A percentile compares a stretch with the other conserved stretches of the same genome.
Evolutionary conservation across 2,797 vertebrate genomes (phyloP).

Genomic region (Hozukius guyotensis): DNA sequence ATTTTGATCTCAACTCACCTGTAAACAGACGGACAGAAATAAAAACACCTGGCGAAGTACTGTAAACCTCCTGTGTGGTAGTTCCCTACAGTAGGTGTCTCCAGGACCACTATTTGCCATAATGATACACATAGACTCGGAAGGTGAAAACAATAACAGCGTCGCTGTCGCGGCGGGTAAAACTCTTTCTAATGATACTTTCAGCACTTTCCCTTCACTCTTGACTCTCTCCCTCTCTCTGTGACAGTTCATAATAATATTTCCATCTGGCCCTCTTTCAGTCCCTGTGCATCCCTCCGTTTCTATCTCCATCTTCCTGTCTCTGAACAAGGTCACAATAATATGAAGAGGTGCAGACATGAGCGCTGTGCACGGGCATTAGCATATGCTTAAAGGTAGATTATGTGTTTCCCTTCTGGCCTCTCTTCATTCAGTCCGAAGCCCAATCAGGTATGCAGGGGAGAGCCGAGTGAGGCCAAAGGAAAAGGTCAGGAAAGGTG

Average conservation of each 20-base stretch:
- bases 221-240: not conserved
- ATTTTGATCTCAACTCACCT: not conserved
- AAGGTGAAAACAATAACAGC: too few relatives aligned
- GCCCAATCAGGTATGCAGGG: constrained; percentile 31
- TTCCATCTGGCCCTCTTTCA: not conserved
- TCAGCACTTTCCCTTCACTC: not conserved
- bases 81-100: too few relatives aligned
- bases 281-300: not conserved
- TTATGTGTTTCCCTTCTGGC: constrained; percentile 33
- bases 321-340: constrained; percentile 29
- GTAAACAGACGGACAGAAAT: not conserved
- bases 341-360: constrained; percentile 60
- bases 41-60: too few relatives aligned
- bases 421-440: constrained; percentile 16
- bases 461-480: not conserved
- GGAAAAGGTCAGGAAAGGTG: constrained; percentile 47
- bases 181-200: not conserved
- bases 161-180: too few relatives aligned
- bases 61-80: too few relatives aligned
- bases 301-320: not conserved
- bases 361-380: constrained; percentile 34
- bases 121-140: too few relatives aligned
- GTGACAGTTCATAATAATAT: not conserved
- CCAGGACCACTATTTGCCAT: too few relatives aligned
- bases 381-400: constrained; percentile 63